Evolutionary conservation across 2,113 vertebrate species (phyloP).

Genomic region (Anseranas semipalmata): DNA sequence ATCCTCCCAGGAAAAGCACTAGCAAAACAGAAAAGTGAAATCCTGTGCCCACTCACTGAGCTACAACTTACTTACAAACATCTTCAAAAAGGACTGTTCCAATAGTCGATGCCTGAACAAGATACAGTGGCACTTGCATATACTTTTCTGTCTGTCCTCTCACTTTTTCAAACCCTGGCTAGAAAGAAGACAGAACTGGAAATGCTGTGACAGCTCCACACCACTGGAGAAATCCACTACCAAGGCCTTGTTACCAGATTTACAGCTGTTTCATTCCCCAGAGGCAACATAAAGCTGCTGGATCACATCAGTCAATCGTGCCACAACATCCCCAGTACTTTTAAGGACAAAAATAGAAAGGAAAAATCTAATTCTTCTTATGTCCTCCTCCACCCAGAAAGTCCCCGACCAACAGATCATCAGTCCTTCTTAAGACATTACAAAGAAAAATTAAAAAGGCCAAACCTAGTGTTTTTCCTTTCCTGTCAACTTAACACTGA

Average conservation of each 20-base stretch:
- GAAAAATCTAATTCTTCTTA: not conserved
- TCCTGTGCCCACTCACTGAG: not conserved
- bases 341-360: not conserved
- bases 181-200: not conserved
- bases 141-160: not conserved
- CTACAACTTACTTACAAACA: not conserved
- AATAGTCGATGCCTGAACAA: not conserved
- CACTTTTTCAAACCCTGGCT: fast-evolving
- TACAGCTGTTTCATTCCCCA: not conserved
- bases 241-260: not conserved
- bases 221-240: not conserved
- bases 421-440: not conserved
- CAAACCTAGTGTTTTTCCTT: not conserved
- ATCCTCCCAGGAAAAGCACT: not conserved
- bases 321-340: not conserved
- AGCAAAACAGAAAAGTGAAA: not conserved
- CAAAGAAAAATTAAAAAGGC: not conserved
- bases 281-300: not conserved
- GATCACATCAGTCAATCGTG: not conserved
- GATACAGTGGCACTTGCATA: not conserved
- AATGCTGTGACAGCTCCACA: not conserved
- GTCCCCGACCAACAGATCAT: not conserved
- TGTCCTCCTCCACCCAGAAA: not conserved
- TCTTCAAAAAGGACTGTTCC: not conserved
- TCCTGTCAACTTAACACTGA: not conserved